Percentiles rank a stretch among this genome's conserved stretches.
Conservation (phyloP, 2,797 vertebrate genomes). For the Lepus oiostolus region DNA sequence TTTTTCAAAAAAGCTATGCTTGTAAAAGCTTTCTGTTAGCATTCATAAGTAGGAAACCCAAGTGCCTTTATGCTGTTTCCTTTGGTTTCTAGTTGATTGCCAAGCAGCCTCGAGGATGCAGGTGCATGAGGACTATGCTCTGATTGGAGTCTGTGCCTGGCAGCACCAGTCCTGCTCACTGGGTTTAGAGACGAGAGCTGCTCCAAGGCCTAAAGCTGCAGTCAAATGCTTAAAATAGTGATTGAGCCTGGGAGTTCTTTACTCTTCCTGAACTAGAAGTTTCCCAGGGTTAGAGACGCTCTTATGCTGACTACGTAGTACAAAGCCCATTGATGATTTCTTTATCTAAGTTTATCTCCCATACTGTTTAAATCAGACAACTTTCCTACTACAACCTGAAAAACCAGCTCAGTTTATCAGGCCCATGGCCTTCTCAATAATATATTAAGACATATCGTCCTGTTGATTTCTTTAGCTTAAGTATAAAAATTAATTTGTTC, state of each 20-base stretch:
- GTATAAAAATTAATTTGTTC: conserved; percentile 17
- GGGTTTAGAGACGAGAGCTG: background rate
- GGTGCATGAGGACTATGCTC: background rate
- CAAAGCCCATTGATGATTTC: background rate
- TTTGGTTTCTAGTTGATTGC: background rate
- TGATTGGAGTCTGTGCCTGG: background rate
- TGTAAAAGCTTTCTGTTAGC: background rate
- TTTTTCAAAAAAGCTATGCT: background rate
- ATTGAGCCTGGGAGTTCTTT: background rate
- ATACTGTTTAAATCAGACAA: background rate
- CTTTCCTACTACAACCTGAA: background rate
- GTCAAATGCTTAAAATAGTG: background rate
- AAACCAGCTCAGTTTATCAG: background rate
- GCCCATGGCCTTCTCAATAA: background rate
- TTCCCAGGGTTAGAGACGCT: background rate
- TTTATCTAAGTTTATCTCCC: background rate
- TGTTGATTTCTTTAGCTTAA: background rate
- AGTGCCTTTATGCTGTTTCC: background rate
- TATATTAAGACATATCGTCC: background rate
- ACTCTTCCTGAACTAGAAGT: background rate
- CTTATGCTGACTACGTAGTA: background rate
- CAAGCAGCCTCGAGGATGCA: background rate
- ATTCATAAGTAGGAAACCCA: background rate
- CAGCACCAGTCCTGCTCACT: background rate
- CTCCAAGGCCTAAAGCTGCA: background rate